Percentiles rank a stretch among this genome's conserved stretches.
These are phyloP conservation scores for Manis crassicaudata DNA, from an alignment of 2,797 vertebrate species.

Conservation along the genomic window DNA sequence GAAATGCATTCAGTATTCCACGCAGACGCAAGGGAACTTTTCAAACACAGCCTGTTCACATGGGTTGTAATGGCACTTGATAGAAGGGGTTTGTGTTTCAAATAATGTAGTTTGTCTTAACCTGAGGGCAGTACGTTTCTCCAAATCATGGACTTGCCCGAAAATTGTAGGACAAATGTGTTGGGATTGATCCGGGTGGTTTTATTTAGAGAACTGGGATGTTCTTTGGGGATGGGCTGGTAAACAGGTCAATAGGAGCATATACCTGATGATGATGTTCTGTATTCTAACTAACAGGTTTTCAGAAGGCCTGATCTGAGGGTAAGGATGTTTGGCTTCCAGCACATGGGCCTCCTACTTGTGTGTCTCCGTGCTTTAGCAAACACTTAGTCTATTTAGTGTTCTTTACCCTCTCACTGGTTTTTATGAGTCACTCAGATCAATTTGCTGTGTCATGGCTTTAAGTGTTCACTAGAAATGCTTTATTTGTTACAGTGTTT, in stretches of 20 bases:
- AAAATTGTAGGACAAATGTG: conserved; percentile 43
- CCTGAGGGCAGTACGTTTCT: conserved; percentile 31
- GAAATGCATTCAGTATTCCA: conserved; percentile 41
- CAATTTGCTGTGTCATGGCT: conserved; percentile 83
- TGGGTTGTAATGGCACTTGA: conserved; percentile 44
- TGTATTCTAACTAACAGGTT: conserved; percentile 93
- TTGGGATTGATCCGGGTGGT: conserved; percentile 60
- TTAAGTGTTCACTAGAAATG: conserved; percentile 82
- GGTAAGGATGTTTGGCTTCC: conserved; percentile 91
- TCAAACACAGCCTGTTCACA: conserved; percentile 41
- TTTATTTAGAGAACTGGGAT: conserved; percentile 18
- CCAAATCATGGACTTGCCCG: conserved; percentile 48
- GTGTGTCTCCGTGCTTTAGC: conserved; percentile 86
- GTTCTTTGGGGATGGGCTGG: conserved; percentile 53
- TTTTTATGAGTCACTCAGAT: conserved; percentile 80
- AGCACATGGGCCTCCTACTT: conserved; percentile 82
- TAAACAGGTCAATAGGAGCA: conserved; percentile 50
- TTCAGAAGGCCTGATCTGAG: conserved; percentile 91
- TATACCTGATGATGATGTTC: conserved; percentile 83
- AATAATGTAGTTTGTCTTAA: conserved; percentile 58
- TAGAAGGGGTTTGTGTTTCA: conserved; percentile 49
- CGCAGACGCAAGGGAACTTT: conserved; percentile 50
- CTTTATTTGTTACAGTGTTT: conserved; percentile 82
- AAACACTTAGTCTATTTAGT: conserved; percentile 80
- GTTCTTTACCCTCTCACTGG: conserved; percentile 81